Percentiles rank a stretch among this genome's conserved stretches.
Conservation (phyloP, 2,888 invertebrate genomes). For the Hoplodrina ambigua region DNA sequence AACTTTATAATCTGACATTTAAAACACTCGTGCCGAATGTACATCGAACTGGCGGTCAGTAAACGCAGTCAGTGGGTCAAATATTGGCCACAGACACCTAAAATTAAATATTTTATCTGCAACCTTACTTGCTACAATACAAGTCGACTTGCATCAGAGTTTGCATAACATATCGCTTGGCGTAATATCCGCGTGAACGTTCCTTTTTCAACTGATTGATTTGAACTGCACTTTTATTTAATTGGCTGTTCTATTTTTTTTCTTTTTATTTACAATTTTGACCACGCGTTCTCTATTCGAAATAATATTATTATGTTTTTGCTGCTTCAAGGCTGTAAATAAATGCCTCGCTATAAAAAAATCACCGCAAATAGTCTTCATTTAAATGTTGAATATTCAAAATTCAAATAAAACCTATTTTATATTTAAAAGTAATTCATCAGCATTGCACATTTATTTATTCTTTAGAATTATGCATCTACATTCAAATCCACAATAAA, state of each 20-base stretch:
- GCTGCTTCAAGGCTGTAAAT: constrained; percentile 1
- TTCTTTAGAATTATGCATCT: background rate
- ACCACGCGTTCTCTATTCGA: background rate
- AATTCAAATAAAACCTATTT: background rate
- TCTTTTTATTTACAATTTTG: background rate
- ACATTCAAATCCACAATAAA: constrained; percentile 1
- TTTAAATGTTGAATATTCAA: constrained; percentile 16
- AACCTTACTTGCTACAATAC: constrained; percentile 72
- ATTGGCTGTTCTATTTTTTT: constrained; percentile 34
- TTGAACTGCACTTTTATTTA: constrained; percentile 58
- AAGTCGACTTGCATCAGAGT: constrained; percentile 76
- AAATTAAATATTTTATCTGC: constrained; percentile 74
- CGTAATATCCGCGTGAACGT: constrained; percentile 69
- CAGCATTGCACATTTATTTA: background rate
- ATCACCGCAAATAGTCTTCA: background rate
- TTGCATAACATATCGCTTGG: constrained; percentile 73
- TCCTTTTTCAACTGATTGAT: constrained; percentile 65
- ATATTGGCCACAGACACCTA: constrained; percentile 74
- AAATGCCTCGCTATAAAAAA: constrained; percentile 1
- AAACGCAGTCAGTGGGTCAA: constrained; percentile 81
- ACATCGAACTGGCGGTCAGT: constrained; percentile 58
- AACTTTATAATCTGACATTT: constrained; percentile 54
- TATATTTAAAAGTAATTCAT: constrained; percentile 13
- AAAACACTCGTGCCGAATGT: constrained; percentile 47
- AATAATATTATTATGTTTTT: background rate